Evolutionary conservation across 2,888 invertebrate genomes (phyloP).

Genomic region (Oeneis ivallda): DNA sequence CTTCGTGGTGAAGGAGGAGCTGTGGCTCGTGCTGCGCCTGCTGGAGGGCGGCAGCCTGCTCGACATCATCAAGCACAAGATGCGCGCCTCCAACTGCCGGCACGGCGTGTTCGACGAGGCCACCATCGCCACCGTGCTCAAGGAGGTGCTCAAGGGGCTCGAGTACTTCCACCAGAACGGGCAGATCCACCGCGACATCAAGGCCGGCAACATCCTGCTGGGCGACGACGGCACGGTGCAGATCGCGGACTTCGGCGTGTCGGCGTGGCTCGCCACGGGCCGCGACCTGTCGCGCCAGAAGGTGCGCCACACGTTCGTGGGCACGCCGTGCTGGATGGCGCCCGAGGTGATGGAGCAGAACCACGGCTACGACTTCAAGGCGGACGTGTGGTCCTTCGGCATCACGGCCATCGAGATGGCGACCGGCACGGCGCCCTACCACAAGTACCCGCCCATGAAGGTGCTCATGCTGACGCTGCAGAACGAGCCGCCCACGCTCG

Average conservation of each 20-base stretch:
- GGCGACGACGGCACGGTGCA: conserved; percentile 99
- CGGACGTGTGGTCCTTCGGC: conserved; percentile 91
- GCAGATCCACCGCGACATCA: conserved; percentile 93
- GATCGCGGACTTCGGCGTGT: conserved; percentile 99
- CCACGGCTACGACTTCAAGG: conserved; percentile 99
- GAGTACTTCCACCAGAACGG: conserved; percentile 99
- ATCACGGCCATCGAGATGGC: conserved; percentile 99
- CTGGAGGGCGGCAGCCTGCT: conserved; percentile 96
- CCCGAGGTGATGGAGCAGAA: conserved; percentile 99
- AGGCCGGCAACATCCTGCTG: conserved; percentile 94
- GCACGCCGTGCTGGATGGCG: conserved; percentile 99
- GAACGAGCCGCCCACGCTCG: conserved; percentile 98
- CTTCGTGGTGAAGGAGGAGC: conserved; percentile 98
- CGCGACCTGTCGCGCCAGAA: conserved; percentile 97
- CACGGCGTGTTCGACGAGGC: conserved; percentile 99
- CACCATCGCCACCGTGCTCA: conserved; percentile 98
- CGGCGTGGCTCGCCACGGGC: conserved; percentile 98
- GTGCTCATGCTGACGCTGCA: conserved; percentile 99
- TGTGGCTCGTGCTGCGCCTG: conserved; percentile 98
- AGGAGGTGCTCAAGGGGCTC: conserved; percentile 97
- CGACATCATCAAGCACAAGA: conserved; percentile 97
- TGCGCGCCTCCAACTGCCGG: conserved; percentile 94
- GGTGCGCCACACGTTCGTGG: conserved; percentile 99
- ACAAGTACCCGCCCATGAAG: conserved; percentile 99
- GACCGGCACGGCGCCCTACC: conserved; percentile 99